Evolutionary conservation across 2,797 vertebrate species (phyloP), one percentile per base, ranked within the genome.

Genomic region (Glossophaga mutica): DNA sequence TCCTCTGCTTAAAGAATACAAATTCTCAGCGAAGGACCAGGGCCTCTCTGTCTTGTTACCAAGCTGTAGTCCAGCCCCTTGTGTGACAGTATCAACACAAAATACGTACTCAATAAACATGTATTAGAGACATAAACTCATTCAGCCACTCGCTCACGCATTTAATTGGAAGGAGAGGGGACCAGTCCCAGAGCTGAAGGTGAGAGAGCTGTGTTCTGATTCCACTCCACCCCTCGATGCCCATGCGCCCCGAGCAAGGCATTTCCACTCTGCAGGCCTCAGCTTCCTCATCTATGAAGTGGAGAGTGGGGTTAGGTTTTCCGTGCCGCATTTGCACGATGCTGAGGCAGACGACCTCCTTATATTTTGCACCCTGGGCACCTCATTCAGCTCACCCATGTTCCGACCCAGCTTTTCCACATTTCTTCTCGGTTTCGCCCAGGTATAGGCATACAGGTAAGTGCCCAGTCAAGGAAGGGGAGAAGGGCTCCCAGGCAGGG

Each of bases 1-100:
- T 59, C 79, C 76, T 91, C 87, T 84, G 62, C 50, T 79, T 24
- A 59, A 22, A 89, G 87, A 91, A 84, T 59, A n/a, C 37, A 81
- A 65, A 62, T 71, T 79, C 87, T 89, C 67, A 57, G 42, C 26
- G 29, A 67, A 94, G 62, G 48, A 39, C n/a, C 32, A 94, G 65
- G 87, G 52, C 39, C 79, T 87, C 6, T 42, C 91, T 76, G 24
- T 73, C 81, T 91, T 46, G 15, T 81, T 86, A 24, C 46, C 39
- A 90, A 90, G 65, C 10, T 83, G 5, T 19, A 90, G 62, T 52
- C 42, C 73, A 85, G 78, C 32, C 77, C 50, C 50, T 52, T 7
- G 50, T 52, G 50, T 21, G 50, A 78, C 0, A 16, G 67, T 42
- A 48, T 39, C 52, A 77, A 92, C 71, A 94, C n/a, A 77, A 19